A percentile compares a stretch with the other conserved stretches of the same genome.
phyloP scores from a whole-genome alignment of 2,797 vertebrate genomes.

The Premnoplex brunnescens region DNA sequence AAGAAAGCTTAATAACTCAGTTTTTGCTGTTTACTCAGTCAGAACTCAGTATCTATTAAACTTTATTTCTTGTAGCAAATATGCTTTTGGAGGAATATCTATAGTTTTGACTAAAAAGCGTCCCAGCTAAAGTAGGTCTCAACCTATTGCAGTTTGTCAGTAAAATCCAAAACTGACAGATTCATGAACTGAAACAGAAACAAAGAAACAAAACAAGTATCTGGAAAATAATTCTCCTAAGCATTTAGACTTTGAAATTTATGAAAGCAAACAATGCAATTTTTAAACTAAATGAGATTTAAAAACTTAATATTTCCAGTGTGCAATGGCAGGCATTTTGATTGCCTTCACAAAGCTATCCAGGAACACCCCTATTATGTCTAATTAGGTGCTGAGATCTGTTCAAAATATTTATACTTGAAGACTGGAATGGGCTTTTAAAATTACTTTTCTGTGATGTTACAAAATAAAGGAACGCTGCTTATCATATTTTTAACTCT shows the following conservation, averaged over 20 bases:
- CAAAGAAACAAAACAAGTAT: background rate
- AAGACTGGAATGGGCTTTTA: slow-evolving; percentile 15
- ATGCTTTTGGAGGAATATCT: background rate
- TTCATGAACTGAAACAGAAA: background rate
- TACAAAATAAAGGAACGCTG: background rate
- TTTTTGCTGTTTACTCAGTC: background rate
- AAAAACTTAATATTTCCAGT: background rate
- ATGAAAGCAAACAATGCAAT: background rate
- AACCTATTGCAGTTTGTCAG: background rate
- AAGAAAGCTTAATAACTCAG: background rate
- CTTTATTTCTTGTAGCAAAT: background rate
- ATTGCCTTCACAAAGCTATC: slow-evolving; percentile 14
- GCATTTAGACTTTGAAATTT: background rate
- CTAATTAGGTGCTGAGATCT: slow-evolving; percentile 47
- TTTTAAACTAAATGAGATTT: slow-evolving; percentile 30
- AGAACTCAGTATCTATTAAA: background rate
- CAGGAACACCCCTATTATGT: background rate
- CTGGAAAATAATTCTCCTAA: background rate
- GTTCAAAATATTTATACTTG: slow-evolving; percentile 44
- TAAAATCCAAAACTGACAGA: background rate
- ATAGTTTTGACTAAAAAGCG: background rate
- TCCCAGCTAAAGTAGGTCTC: background rate
- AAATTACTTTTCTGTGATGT: slow-evolving; percentile 8
- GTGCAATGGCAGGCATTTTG: background rate
- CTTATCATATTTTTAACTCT: background rate